Conservation (phyloP, 1,140 invertebrate species). For the Caenorhabditis latens region DNA sequence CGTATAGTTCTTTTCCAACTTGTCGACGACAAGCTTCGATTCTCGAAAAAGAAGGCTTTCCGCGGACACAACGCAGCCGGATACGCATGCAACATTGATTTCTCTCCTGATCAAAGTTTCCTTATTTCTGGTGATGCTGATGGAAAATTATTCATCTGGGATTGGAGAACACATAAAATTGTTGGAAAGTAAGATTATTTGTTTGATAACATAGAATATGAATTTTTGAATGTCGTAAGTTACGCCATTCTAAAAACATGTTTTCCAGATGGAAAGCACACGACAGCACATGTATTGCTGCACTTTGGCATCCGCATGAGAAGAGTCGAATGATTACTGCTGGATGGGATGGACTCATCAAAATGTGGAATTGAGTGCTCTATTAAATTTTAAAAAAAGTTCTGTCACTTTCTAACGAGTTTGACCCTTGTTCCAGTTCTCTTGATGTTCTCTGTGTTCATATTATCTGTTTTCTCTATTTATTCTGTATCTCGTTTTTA, state of each 20-base stretch:
- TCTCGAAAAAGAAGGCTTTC: slow-evolving; percentile 97
- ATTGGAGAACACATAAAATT: slow-evolving; percentile 90
- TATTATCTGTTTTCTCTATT: background rate
- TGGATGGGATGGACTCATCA: slow-evolving; percentile 97
- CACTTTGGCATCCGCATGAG: slow-evolving; percentile 98
- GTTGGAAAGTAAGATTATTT: slow-evolving; percentile 88
- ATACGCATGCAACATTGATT: slow-evolving; percentile 96
- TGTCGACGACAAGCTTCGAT: slow-evolving; percentile 85
- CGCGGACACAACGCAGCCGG: slow-evolving; percentile 97
- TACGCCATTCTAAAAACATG: background rate
- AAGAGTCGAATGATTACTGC: slow-evolving; percentile 94
- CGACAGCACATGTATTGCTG: slow-evolving; percentile 93
- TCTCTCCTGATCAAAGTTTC: slow-evolving; percentile 99
- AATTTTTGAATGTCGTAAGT: too few species aligned
- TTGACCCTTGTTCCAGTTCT: background rate
- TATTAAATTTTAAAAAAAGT: background rate
- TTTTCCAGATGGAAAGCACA: slow-evolving; percentile 85
- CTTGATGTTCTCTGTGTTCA: background rate
- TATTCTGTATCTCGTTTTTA: slow-evolving; percentile 27
- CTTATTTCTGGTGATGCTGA: slow-evolving; percentile 98
- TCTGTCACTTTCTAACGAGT: too few species aligned
- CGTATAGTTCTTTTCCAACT: slow-evolving; percentile 98
- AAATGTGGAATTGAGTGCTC: slow-evolving; percentile 92
- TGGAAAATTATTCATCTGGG: slow-evolving; percentile 98
- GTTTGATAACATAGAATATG: too few species aligned